Conservation (phyloP, 2,888 invertebrate genomes). For the Metacarcinus magister region DNA sequence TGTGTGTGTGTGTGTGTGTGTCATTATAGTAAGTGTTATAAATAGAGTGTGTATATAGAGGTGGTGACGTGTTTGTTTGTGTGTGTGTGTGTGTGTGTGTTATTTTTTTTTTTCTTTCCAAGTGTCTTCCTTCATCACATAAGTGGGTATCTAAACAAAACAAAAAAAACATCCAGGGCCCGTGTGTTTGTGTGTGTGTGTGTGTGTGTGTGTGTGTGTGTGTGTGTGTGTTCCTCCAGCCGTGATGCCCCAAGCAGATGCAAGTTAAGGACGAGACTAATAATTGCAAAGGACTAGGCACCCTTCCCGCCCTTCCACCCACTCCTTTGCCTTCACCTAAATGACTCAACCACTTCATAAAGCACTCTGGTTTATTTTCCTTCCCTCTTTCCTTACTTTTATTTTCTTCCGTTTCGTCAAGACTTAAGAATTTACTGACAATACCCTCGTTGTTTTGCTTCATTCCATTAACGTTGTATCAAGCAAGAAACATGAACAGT, state of each 20-base stretch:
- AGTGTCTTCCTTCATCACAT: background rate
- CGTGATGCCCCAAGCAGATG: background rate
- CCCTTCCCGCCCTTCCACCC: background rate
- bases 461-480: too few species aligned
- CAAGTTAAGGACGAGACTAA: background rate
- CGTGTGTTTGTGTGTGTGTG: background rate
- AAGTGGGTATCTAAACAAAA: background rate
- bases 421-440: too few species aligned
- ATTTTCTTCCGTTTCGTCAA: too few species aligned
- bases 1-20: slow-evolving; percentile 12
- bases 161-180: background rate
- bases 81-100: slow-evolving; percentile 41
- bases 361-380: too few species aligned
- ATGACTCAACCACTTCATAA: too few species aligned
- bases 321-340: background rate
- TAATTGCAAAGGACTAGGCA: background rate
- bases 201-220: slow-evolving; percentile 37
- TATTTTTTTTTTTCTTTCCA: background rate
- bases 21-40: background rate
- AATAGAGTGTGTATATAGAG: background rate
- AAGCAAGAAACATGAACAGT: too few species aligned
- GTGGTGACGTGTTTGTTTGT: background rate
- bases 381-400: too few species aligned
- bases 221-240: background rate
- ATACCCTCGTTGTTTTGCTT: too few species aligned